Conservation (phyloP, 2,113 vertebrate genomes). For the Oncorhynchus masou region DNA sequence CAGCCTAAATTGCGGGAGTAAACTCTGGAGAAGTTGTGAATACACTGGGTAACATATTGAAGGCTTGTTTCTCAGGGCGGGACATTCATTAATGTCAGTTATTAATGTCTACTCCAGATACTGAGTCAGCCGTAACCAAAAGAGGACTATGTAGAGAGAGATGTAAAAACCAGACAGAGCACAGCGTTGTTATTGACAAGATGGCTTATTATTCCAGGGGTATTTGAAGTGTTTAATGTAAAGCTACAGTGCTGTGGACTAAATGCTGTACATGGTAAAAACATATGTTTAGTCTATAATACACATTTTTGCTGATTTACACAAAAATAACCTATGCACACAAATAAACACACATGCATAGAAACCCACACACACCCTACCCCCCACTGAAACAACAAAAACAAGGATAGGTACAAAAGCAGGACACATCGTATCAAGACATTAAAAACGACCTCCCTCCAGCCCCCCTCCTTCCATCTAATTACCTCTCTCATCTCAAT, state of each 20-base stretch:
- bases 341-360: not conserved
- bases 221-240: not conserved
- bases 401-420: conserved; percentile 57
- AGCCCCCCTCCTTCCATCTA: conserved; percentile 57
- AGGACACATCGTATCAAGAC: conserved; percentile 72
- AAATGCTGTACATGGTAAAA: not conserved
- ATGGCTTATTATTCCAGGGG: no score
- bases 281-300: not conserved
- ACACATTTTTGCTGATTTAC: not conserved
- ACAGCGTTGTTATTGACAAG: no score
- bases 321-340: not conserved
- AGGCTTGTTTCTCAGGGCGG: not conserved
- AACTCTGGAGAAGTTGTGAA: not conserved
- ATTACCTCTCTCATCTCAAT: conserved; percentile 72
- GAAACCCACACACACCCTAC: not conserved
- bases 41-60: not conserved
- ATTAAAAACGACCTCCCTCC: conserved; percentile 64
- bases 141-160: no score
- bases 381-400: conserved; percentile 34
- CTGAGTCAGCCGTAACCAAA: no score
- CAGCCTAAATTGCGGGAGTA: conserved; percentile 2
- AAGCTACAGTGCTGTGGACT: not conserved
- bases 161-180: no score
- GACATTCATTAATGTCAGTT: no score
- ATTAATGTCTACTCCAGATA: no score